phyloP scores from a whole-genome alignment of 2,888 invertebrate genomes.

The Oeneis ivallda region DNA sequence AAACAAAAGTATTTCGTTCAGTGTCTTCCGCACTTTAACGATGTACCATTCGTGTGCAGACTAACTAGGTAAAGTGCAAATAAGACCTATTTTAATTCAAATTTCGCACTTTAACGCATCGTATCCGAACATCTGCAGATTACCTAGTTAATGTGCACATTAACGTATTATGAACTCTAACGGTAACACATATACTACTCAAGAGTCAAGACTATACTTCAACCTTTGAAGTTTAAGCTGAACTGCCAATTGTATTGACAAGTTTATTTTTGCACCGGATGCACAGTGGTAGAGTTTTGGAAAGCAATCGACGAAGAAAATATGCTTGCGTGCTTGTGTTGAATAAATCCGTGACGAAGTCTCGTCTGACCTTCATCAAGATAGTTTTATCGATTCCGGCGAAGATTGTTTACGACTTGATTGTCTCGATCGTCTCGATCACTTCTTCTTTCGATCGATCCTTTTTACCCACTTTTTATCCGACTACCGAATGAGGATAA shows the following conservation, averaged over 20 bases:
- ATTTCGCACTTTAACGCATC: no score
- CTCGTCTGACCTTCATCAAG: conserved; percentile 4
- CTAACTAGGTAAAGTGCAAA: no score
- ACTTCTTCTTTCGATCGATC: neutral
- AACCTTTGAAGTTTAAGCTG: neutral
- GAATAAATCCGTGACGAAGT: conserved; percentile 1
- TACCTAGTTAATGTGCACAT: no score
- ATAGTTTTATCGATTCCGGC: neutral
- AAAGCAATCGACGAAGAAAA: neutral
- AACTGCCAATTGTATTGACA: neutral
- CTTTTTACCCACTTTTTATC: neutral
- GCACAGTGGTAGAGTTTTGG: neutral
- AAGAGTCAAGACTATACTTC: no score
- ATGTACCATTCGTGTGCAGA: no score
- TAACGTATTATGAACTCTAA: no score
- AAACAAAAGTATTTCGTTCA: no score
- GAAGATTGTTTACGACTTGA: neutral
- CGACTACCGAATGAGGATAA: no score
- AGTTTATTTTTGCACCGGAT: neutral
- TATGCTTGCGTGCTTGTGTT: neutral
- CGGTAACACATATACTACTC: no score
- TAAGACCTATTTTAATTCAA: no score
- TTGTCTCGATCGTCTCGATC: neutral
- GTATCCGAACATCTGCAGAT: no score
- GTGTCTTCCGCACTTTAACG: no score